Evolutionary conservation across 2,113 vertebrate species (phyloP).

Genomic region (Callorhinus ursinus): DNA sequence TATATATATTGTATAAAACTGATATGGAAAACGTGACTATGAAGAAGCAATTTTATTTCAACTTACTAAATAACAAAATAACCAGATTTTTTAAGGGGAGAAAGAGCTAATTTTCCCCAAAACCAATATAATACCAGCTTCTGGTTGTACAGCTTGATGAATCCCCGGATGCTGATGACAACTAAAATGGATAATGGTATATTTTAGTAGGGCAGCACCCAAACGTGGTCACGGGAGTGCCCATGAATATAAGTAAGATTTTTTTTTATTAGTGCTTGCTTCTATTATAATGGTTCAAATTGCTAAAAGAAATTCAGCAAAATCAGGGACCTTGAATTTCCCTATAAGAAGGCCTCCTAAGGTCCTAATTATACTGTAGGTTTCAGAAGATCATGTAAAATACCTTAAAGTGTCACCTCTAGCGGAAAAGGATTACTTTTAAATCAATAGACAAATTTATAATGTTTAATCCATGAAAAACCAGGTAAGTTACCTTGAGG

Average conservation of each 20-base stretch:
- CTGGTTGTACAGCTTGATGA: background rate
- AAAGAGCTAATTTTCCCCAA: background rate
- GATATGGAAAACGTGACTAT: background rate
- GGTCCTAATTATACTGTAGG: background rate
- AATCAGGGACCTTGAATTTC: background rate
- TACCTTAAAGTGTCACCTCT: background rate
- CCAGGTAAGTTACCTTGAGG: background rate
- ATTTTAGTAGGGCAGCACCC: background rate
- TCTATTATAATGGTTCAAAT: background rate
- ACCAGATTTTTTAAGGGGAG: background rate
- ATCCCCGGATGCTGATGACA: background rate
- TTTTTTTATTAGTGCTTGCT: background rate
- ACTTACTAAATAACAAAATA: constrained; percentile 11
- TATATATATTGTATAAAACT: background rate
- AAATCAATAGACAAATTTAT: background rate
- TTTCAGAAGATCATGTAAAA: background rate
- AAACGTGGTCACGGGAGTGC: background rate
- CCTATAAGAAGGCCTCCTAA: background rate
- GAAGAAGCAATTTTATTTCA: background rate
- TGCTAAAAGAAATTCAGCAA: background rate
- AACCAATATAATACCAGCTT: background rate
- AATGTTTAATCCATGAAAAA: background rate
- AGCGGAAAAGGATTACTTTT: background rate
- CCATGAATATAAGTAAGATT: background rate
- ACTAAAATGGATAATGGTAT: background rate